Conservation (phyloP, 2,797 vertebrate genomes). For the Danio jaintianensis region DNA sequence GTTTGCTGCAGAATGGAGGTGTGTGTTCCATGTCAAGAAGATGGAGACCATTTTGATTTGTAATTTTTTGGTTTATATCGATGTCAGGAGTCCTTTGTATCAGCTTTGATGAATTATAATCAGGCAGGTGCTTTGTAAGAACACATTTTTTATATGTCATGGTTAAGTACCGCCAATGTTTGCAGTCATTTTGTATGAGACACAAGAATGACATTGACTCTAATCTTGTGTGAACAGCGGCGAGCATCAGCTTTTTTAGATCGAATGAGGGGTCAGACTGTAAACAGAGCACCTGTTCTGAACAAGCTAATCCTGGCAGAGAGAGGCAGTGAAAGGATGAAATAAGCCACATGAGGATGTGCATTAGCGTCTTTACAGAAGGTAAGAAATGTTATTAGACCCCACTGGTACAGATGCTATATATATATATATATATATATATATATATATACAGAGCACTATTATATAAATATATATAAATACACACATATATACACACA, state of each 20-base stretch:
- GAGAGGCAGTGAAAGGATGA: background rate
- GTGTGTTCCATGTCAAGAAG: slow-evolving; percentile 40
- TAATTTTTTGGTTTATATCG: slow-evolving; percentile 29
- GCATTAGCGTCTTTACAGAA: background rate
- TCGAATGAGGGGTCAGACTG: background rate
- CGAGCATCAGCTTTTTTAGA: background rate
- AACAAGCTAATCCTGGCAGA: background rate
- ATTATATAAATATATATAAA: too few relatives aligned
- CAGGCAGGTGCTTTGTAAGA: slow-evolving; percentile 6
- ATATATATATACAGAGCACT: too few relatives aligned
- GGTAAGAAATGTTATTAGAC: background rate
- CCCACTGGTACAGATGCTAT: background rate
- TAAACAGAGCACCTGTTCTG: background rate
- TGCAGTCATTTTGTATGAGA: background rate
- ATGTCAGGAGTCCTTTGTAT: slow-evolving; percentile 2
- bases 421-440: too few relatives aligned
- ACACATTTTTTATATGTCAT: background rate
- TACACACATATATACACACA: too few relatives aligned
- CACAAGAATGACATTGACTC: slow-evolving; percentile 4
- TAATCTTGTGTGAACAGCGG: slow-evolving; percentile 26
- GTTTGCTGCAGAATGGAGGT: slow-evolving; percentile 17
- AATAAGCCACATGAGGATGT: background rate
- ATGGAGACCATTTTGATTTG: slow-evolving; percentile 6
- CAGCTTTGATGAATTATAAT: slow-evolving; percentile 16
- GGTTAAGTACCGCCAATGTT: background rate